Base-by-base conservation (phyloP, 2,888 invertebrate genomes). In the Kryphioiulus occultus region DNA sequence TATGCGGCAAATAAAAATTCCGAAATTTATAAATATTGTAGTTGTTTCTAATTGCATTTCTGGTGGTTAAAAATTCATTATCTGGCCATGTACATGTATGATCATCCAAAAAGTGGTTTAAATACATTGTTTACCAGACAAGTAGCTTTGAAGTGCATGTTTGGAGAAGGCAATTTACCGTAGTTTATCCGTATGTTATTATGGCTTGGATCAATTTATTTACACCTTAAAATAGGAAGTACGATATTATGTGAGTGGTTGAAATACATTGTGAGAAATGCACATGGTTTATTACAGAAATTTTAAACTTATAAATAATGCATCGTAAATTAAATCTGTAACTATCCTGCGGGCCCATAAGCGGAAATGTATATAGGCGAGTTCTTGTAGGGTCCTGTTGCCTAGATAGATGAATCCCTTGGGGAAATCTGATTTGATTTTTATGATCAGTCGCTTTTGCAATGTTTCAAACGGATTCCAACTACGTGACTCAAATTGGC, bases 371-470 rank as follows among this genome's bases (percentile, higher is more conserved):
- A 68, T 68, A 26, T 68, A 12, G 22, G 26, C 7, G n/a, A 53
- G 68, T 26, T 26, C 26, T 22, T 68, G 68, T 12, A 26, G 68
- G 68, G 68, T 68, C 68, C 68, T 53, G 68, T 22, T 68, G 68
- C 53, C n/a, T 53, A 15, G 15, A 2, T 53, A 68, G 26, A 68
- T 68, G 68, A 68, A 26, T 68, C 68, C 68, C 26, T 68, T 26
- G 26, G 12, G 68, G 68, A 68, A 68, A 68, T 68, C 68, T 68
- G 68, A 68, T 68, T 26, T 26, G 68, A 68, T 68, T 68, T 68
- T 68, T 68, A 68, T 68, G 68, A 68, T 68, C 68, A 68, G n/a
- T 68, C 68, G 68, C 68, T 68, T 68, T 68, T 68, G 68, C 68
- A 68, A 68, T 68, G 68, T 68, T 68, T 26, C 68, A 68, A 68